Evolutionary conservation across 2,797 vertebrate genomes (phyloP).

Genomic region (Apogon talboti): DNA sequence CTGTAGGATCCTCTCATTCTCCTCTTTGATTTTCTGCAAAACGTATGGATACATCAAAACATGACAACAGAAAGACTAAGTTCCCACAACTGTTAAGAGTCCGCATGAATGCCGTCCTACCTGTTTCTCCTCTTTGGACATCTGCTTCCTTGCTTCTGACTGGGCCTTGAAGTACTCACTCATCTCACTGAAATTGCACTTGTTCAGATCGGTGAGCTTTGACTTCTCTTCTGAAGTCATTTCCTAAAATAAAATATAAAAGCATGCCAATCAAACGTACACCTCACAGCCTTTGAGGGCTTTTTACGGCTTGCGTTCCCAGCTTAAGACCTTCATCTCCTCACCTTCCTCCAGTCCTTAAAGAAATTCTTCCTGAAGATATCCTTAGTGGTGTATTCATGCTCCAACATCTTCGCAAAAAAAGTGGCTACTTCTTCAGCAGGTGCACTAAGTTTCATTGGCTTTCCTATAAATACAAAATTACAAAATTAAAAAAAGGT

Average conservation of each 20-base stretch:
- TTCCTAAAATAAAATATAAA: constrained; percentile 83
- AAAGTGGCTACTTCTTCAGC: constrained; percentile 96
- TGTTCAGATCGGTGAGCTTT: constrained; percentile 89
- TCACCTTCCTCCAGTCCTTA: constrained; percentile 97
- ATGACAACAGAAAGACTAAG: not conserved
- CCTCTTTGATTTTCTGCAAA: constrained; percentile 92
- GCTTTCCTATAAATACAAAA: constrained; percentile 85
- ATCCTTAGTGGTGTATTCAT: constrained; percentile 97
- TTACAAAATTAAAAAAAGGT: too few species aligned
- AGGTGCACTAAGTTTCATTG: constrained; percentile 89
- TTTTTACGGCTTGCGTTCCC: not conserved
- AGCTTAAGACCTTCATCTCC: constrained; percentile 7
- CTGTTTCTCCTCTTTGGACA: constrained; percentile 95
- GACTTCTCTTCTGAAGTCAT: constrained; percentile 94
- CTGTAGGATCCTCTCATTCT: constrained; percentile 91
- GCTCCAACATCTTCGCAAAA: constrained; percentile 97
- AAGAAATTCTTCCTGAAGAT: constrained; percentile 97
- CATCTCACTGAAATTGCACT: constrained; percentile 94
- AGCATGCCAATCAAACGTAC: not conserved
- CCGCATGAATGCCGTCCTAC: constrained; percentile 64
- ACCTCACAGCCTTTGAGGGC: not conserved
- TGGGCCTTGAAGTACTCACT: constrained; percentile 94
- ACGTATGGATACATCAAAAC: not conserved
- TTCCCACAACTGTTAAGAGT: not conserved
- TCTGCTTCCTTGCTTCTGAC: constrained; percentile 92